Base-by-base conservation (phyloP, 2,888 invertebrate genomes). In the Neoscelio sp. region DNA sequence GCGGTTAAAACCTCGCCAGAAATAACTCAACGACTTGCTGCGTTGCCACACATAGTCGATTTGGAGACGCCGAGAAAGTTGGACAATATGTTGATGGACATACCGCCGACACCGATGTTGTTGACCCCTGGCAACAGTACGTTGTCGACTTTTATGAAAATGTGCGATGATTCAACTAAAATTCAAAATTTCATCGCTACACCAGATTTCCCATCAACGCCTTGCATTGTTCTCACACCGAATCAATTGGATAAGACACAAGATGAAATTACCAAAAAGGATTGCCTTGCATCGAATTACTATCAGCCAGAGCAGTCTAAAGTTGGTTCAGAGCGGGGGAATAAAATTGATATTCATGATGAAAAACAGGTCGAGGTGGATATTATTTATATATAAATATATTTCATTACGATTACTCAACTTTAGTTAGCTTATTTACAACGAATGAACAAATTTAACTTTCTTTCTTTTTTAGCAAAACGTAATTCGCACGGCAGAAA, bases 141-240 rank as follows among this genome's bases (percentile, higher is more conserved):
- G 1, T 80, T 85, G 0, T 86, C 85, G 0, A 85, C 85, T 0
- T 87, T 85, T 35, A 52, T 81, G 2, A 83, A 84, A 23, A 71
- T 80, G 0, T 77, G 54, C 18, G 88, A 89, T 0, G 85, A 89
- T 5, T 82, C 85, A 0, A 80, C 74, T 0, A 88, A 84, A 48
- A 80, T 89, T 26, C 84, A 82, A n/a, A 83, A 85, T 10, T 86
- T 87, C 8, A 85, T 89, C 3, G 75, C 83, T 1, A 90, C 90
- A 0, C 90, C 90, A 0, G 90, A 89, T 30, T 88, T 89, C 38
- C 90, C 90, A 0, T 84, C 82, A 0, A 90, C 90, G 0, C 90
- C 90, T 1, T 83, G 85, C 10, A 85, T 89, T n/a, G 78, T 84
- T 2, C 33, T 89, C 2, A 90, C 89, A 0, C 90, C 90, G 0